Evolutionary conservation across 37 sponge, comb jelly and placozoan species (phyloP).

Genomic region (Cladorhizidae sp.): DNA sequence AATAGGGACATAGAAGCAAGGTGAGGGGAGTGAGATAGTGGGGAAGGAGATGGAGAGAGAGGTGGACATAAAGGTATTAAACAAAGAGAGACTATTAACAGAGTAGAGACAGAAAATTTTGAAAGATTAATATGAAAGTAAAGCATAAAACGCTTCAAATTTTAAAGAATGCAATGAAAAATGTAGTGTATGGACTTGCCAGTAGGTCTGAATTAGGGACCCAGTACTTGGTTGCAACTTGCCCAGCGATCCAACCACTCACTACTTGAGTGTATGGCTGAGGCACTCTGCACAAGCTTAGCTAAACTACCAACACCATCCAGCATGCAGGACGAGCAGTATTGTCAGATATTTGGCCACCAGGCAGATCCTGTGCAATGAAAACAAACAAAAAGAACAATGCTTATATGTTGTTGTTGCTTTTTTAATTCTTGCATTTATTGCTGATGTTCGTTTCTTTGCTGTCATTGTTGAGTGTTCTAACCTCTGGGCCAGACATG

Average conservation of each 20-base stretch:
- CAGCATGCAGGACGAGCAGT: conserved; percentile 64
- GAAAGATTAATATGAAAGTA: no score
- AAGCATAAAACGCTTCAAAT: no score
- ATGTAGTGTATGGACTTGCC: no score
- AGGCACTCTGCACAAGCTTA: conserved; percentile 50
- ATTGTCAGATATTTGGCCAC: conserved; percentile 24
- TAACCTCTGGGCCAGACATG: conserved; percentile 94
- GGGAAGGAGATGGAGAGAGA: not conserved
- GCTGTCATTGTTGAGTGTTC: not conserved
- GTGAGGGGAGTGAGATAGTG: no score
- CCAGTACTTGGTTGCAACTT: conserved; percentile 91
- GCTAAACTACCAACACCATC: conserved; percentile 73
- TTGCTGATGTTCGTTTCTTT: not conserved
- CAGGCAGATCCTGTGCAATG: conserved; percentile 39
- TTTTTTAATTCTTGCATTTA: no score
- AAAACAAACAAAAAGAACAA: not conserved
- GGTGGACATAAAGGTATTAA: no score
- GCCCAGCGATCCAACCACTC: conserved; percentile 82
- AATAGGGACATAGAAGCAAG: no score
- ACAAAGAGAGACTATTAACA: no score
- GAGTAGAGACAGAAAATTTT: no score
- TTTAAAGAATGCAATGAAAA: no score
- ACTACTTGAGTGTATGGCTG: conserved; percentile 65
- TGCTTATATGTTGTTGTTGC: conserved; percentile 10
- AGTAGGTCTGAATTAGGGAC: no score